Evolutionary conservation across 2,888 invertebrate species (phyloP).

Genomic region (Alitta virens): DNA sequence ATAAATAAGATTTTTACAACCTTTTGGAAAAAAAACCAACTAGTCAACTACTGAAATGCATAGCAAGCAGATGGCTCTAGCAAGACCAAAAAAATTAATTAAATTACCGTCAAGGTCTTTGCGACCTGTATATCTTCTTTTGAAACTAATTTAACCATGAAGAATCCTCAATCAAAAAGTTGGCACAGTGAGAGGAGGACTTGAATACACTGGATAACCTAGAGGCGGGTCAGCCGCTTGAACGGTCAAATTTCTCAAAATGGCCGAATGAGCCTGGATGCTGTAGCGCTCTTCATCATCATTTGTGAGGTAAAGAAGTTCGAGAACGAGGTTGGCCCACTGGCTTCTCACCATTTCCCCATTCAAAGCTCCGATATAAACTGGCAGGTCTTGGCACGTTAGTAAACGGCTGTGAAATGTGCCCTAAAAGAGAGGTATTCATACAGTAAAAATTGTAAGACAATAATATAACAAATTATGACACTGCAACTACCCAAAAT

Average conservation of each 20-base stretch:
- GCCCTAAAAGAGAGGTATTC: no score
- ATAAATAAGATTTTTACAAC: no score
- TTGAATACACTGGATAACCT: conserved; percentile 55
- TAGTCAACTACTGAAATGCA: no score
- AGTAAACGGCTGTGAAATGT: conserved; percentile 54
- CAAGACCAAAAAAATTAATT: no score
- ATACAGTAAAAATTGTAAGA: no score
- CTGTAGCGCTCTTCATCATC: conserved; percentile 61
- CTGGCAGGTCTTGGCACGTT: conserved; percentile 47
- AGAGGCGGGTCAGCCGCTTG: conserved; percentile 59
- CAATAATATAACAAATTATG: no score
- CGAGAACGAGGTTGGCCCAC: conserved; percentile 59
- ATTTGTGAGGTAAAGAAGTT: conserved; percentile 60
- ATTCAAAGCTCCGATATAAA: conserved; percentile 54
- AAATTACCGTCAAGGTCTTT: no score
- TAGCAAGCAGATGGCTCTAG: no score
- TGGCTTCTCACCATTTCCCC: conserved; percentile 55
- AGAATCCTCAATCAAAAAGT: conserved; percentile 7
- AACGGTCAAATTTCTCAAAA: conserved; percentile 57
- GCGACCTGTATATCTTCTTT: no score
- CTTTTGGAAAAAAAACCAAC: no score
- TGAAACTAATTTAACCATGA: no score
- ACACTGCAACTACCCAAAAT: no score
- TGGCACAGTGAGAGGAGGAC: conserved; percentile 18
- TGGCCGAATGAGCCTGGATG: conserved; percentile 57